phyloP scores from a whole-genome alignment of 2,113 vertebrate genomes.

The Bagarius yarrelli region DNA sequence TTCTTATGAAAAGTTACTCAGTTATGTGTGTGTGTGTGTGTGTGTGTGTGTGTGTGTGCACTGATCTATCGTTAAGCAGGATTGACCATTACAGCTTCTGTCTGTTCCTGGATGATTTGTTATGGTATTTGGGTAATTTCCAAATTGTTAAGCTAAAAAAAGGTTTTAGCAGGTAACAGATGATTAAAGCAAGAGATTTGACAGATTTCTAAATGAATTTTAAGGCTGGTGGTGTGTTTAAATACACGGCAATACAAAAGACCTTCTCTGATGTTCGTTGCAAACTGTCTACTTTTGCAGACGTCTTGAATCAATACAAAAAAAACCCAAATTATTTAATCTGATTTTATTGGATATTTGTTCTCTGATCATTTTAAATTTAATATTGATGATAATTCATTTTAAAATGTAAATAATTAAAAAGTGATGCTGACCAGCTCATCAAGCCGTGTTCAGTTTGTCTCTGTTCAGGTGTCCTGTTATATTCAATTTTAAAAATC shows the following conservation, averaged over 20 bases:
- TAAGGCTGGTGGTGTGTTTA: neutral
- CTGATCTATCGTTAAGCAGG: slow-evolving; percentile 47
- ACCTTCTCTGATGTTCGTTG: neutral
- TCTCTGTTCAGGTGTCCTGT: too few relatives aligned
- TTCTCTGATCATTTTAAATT: too few relatives aligned
- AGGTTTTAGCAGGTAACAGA: neutral
- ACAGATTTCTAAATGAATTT: neutral
- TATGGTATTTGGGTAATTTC: neutral
- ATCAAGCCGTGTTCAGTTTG: too few relatives aligned
- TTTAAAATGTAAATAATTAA: too few relatives aligned
- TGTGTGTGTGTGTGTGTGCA: slow-evolving; percentile 30
- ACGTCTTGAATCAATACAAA: too few relatives aligned
- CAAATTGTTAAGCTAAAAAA: neutral
- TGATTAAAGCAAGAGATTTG: neutral
- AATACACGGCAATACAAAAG: neutral
- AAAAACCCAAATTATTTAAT: too few relatives aligned
- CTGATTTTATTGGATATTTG: too few relatives aligned
- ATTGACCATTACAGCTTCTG: slow-evolving; percentile 33
- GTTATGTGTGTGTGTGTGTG: slow-evolving; percentile 35
- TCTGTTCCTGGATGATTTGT: neutral
- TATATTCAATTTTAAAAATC: too few relatives aligned
- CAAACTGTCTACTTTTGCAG: neutral
- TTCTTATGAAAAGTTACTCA: slow-evolving; percentile 66
- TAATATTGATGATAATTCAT: too few relatives aligned
- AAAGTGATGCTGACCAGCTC: too few relatives aligned